Evolutionary conservation across 2,113 vertebrate species (phyloP), one percentile per base, ranked within the genome.

Genomic region (Ciconia stormi): DNA sequence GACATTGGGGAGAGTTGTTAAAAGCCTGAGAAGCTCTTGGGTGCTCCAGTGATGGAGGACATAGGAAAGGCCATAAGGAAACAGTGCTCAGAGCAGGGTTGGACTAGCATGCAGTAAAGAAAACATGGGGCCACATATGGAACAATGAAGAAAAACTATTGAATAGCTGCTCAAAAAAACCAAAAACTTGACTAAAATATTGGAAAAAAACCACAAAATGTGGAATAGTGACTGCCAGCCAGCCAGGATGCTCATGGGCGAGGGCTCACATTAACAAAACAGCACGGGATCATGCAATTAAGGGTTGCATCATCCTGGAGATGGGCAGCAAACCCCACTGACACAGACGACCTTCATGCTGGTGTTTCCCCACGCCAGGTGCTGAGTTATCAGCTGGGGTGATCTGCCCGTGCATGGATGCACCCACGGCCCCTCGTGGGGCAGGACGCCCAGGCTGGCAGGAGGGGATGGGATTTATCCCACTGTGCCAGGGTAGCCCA

Each of bases 1-100:
- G 42, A 7, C 1, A 0, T 0, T 2, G 30, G 6, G 20, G 32
- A 34, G 27, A 17, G 20, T 6, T 0, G 0, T 2, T 17, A 30
- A 10, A 22, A 66, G 29, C 9, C 12, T 4, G 29, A 11, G 53
- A 15, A 47, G 46, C 16, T n/a, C 25, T 65, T 13, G 11, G 65
- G 69, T 65, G 10, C 49, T 27, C 5, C 7, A 0, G 34, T 2
- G 34, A 5, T 36, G 46, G 40, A 38, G 14, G 30, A 13, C 1
- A 5, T 3, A 7, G 16, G 30, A 76, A 49, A 26, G 52, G 6
- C 25, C 4, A 7, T 23, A 86, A 67, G 49, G 38, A 76, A 63
- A 29, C 3, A 9, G 62, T 17, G 12, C 53, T 55, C 29, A 7
- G 30, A 20, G 38, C 18, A n/a, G 6, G 11, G 4, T 4, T 10